Evolutionary conservation across 2,888 invertebrate genomes (phyloP).

Genomic region (Ormyrus rosae): DNA sequence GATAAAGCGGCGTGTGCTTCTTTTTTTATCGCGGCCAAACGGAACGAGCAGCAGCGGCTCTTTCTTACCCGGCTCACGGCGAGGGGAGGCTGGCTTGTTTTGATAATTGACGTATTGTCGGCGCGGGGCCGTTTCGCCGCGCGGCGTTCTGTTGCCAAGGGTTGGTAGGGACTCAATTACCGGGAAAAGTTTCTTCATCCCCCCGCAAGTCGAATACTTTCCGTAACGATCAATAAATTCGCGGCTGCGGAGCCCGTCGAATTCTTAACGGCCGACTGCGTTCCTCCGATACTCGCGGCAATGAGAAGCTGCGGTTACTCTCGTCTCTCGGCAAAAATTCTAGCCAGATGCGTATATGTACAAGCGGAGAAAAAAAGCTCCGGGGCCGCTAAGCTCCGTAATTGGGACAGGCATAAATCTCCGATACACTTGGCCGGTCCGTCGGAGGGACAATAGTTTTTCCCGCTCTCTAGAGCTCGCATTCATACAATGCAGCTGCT

Average conservation of each 20-base stretch:
- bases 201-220: too few species aligned
- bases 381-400: constrained; percentile 65
- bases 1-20: constrained; percentile 2
- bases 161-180: too few species aligned
- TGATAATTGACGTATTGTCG: neutral
- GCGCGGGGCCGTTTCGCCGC: too few species aligned
- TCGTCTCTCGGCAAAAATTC: too few species aligned
- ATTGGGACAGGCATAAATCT: constrained; percentile 74
- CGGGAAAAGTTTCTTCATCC: too few species aligned
- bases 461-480: constrained; percentile 59
- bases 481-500: constrained; percentile 73
- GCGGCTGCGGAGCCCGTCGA: too few species aligned
- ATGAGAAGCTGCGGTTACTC: too few species aligned
- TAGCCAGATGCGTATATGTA: too few species aligned
- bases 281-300: too few species aligned
- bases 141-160: too few species aligned
- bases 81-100: neutral
- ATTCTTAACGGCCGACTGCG: too few species aligned
- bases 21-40: neutral
- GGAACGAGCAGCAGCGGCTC: neutral
- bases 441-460: constrained; percentile 72
- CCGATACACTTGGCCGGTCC: constrained; percentile 23
- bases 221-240: too few species aligned
- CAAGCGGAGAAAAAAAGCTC: constrained; percentile 61
- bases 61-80: neutral